Conservation (phyloP, 2,113 vertebrate species). For the Sprattus sprattus region DNA sequence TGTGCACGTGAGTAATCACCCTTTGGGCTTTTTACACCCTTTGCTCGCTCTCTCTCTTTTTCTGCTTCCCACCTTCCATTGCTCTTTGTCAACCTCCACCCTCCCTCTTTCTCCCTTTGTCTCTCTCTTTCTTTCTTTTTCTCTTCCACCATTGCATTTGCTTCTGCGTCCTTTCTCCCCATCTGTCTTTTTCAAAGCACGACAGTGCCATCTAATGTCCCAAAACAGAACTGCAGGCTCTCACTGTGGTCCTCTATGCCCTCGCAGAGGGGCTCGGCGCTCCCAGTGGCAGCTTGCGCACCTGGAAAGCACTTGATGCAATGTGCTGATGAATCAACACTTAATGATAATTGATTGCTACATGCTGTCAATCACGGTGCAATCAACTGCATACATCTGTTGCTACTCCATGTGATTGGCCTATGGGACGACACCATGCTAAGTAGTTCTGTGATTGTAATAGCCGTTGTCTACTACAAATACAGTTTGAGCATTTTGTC, state of each 20-base stretch:
- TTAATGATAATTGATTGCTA: constrained; percentile 6
- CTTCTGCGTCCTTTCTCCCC: neutral
- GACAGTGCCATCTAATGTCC: constrained; percentile 4
- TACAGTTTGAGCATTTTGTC: neutral
- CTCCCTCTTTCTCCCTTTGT: neutral
- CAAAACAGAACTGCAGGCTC: neutral
- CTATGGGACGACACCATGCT: too few relatives aligned
- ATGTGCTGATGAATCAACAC: neutral
- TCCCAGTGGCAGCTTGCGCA: neutral
- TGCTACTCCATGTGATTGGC: neutral
- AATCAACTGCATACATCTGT: neutral
- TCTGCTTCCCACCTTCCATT: neutral
- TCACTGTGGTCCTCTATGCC: neutral
- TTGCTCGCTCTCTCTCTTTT: neutral
- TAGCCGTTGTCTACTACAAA: neutral
- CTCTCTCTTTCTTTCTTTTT: neutral
- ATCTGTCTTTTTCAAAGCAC: neutral
- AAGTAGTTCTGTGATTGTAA: neutral
- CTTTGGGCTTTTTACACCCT: neutral
- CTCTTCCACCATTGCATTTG: neutral
- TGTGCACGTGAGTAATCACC: constrained; percentile 87
- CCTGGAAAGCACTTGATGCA: neutral
- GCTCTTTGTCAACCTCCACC: neutral
- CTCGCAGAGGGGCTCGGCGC: neutral
- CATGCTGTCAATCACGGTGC: neutral